phyloP scores from a whole-genome alignment of 2,113 vertebrate species.

The Cavia aperea region DNA sequence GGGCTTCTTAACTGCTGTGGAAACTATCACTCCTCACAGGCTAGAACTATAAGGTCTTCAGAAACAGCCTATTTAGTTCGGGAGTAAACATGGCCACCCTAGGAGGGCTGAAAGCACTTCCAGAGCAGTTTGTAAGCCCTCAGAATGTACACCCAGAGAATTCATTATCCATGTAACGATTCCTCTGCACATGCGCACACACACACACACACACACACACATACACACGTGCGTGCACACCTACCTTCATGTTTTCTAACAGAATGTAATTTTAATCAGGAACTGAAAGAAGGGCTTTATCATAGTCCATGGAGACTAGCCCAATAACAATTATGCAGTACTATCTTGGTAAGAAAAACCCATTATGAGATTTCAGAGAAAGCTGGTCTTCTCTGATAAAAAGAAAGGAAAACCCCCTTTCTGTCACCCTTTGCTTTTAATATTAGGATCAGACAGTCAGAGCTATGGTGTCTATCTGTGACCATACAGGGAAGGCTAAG shows the following conservation, averaged over 20 bases:
- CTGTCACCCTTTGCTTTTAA: neutral
- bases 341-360: rapidly evolving
- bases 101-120: neutral
- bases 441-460: neutral
- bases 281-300: neutral
- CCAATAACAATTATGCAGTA: neutral
- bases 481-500: neutral
- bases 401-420: neutral
- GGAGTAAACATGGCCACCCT: neutral
- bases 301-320: no score
- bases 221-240: neutral
- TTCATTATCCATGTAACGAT: neutral
- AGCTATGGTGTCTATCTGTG: neutral
- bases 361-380: neutral
- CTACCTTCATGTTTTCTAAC: neutral
- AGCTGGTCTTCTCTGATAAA: neutral
- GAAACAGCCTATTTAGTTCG: neutral
- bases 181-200: neutral
- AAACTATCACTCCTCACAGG: neutral
- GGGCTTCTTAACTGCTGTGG: neutral
- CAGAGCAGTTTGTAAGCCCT: neutral
- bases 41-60: neutral
- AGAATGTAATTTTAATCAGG: neutral
- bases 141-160: neutral
- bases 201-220: neutral